Conservation (phyloP, 1,140 invertebrate species). For the Dendrolimus punctatus region DNA sequence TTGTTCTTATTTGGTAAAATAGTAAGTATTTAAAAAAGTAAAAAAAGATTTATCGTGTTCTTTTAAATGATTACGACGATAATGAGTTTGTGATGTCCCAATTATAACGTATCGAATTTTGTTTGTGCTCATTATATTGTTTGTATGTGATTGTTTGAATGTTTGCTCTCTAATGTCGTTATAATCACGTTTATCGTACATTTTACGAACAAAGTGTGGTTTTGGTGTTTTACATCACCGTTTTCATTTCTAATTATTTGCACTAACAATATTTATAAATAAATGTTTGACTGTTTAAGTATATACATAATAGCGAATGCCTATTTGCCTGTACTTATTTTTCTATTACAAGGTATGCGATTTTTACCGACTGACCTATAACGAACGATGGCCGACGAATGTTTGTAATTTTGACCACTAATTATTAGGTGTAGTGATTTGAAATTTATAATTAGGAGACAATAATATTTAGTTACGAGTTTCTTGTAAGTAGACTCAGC, state of each 20-base stretch:
- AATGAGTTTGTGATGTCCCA: conserved; percentile 3
- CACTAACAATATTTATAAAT: neutral
- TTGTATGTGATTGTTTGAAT: conserved; percentile 12
- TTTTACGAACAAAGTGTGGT: conserved; percentile 15
- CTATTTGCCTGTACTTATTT: no score
- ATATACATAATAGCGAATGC: no score
- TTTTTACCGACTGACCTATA: no score
- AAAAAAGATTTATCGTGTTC: neutral
- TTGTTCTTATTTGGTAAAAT: neutral
- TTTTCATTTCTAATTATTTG: conserved; percentile 5
- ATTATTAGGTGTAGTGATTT: no score
- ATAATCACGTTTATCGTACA: neutral
- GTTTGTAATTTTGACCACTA: no score
- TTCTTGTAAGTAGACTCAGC: no score
- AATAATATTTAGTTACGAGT: no score
- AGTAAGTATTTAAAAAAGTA: neutral
- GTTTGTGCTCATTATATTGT: conserved; percentile 5
- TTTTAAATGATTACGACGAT: conserved; percentile 4
- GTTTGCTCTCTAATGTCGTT: conserved; percentile 8
- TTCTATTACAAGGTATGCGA: no score
- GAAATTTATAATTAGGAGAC: no score
- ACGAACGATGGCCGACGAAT: no score
- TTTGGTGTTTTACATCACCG: conserved; percentile 1
- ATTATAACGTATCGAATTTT: conserved; percentile 14
- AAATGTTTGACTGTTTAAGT: no score